Conservation (phyloP, 2,888 invertebrate species). For the Salticus scenicus region DNA sequence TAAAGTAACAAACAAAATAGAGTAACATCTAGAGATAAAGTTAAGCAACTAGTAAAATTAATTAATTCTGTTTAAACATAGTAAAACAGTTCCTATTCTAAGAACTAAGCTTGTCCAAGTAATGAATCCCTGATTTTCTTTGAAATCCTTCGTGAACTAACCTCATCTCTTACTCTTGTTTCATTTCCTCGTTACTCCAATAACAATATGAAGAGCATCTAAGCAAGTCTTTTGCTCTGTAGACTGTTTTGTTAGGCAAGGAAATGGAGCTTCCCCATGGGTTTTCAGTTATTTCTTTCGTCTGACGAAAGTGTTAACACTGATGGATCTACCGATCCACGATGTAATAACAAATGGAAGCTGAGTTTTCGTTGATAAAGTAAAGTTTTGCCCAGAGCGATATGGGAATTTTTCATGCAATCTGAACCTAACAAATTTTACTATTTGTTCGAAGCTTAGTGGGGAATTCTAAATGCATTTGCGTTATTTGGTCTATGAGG, state of each 20-base stretch:
- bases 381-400: constrained; percentile 6
- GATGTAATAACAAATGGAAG: constrained; percentile 66
- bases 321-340: constrained; percentile 67
- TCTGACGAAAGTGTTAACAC: constrained; percentile 64
- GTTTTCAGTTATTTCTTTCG: constrained; percentile 35
- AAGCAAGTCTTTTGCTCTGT: constrained; percentile 64
- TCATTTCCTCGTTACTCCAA: background rate
- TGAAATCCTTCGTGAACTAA: constrained; percentile 60
- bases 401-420: constrained; percentile 25
- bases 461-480: constrained; percentile 35
- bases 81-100: constrained; percentile 40
- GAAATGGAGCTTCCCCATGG: constrained; percentile 46
- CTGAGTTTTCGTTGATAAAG: constrained; percentile 31
- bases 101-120: constrained; percentile 52
- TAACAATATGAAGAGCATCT: constrained; percentile 39
- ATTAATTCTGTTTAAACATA: constrained; percentile 60
- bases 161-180: constrained; percentile 49
- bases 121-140: constrained; percentile 62
- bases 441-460: constrained; percentile 9
- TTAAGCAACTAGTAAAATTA: constrained; percentile 37
- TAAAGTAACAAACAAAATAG: too few species aligned
- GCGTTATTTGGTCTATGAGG: constrained; percentile 31
- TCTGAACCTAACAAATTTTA: constrained; percentile 24
- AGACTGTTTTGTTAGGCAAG: constrained; percentile 58
- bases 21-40: too few species aligned